phyloP scores from a whole-genome alignment of 2,113 vertebrate genomes.

The Notarius quadriscutis region DNA sequence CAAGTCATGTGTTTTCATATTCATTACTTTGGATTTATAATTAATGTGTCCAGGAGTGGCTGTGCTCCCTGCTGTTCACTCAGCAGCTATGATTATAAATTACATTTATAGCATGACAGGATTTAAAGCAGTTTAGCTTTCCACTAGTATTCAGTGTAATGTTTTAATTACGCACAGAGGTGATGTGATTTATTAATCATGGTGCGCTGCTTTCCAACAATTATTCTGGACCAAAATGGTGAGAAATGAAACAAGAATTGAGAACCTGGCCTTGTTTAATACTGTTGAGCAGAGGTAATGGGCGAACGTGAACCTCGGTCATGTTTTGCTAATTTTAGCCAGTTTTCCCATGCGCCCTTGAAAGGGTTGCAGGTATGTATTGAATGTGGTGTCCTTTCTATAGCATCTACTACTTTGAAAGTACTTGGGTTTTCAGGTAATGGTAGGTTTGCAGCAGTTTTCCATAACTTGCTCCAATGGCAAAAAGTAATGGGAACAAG shows the following conservation, averaged over 20 bases:
- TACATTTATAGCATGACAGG: slow-evolving; percentile 2
- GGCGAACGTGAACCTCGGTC: slow-evolving; percentile 41
- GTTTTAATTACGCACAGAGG: slow-evolving; percentile 25
- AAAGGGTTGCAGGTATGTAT: background rate
- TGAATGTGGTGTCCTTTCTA: background rate
- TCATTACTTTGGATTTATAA: background rate
- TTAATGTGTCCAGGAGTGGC: slow-evolving; percentile 5
- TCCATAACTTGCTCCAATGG: background rate
- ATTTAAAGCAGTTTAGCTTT: slow-evolving; percentile 32
- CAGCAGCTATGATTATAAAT: slow-evolving; percentile 19
- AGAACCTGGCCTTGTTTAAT: slow-evolving; percentile 40
- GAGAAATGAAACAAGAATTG: slow-evolving; percentile 39
- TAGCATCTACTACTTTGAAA: background rate
- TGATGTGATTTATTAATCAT: slow-evolving; percentile 39
- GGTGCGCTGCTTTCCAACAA: slow-evolving; percentile 11
- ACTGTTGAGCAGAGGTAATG: background rate
- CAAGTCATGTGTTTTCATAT: background rate
- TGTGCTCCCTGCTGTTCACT: slow-evolving; percentile 21
- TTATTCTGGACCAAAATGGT: slow-evolving; percentile 20
- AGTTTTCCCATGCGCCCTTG: slow-evolving; percentile 10
- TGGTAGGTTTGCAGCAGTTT: background rate
- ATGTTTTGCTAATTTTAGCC: slow-evolving; percentile 33
- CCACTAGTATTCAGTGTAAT: slow-evolving; percentile 2
- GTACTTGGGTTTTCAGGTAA: background rate
- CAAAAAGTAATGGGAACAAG: background rate